These are phyloP conservation scores for Steinernema feltiae DNA, from an alignment of 1,140 invertebrate species.

Conservation along the genomic window DNA sequence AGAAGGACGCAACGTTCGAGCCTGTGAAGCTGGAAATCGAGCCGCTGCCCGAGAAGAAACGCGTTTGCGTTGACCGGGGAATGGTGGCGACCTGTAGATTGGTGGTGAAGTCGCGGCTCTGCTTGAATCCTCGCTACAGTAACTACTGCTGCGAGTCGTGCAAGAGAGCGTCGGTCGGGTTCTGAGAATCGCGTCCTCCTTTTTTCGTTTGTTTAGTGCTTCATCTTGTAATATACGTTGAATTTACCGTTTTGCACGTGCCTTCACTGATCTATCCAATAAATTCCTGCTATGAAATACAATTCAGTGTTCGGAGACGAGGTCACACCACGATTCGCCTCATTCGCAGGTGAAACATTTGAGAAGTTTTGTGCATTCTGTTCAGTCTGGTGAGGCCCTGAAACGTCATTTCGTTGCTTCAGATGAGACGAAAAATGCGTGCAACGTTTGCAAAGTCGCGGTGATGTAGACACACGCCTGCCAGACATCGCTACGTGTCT, in stretches of 20 bases:
- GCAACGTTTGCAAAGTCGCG: too few species aligned
- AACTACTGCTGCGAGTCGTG: conserved; percentile 10
- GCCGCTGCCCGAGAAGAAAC: not conserved
- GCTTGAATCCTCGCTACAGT: conserved; percentile 71
- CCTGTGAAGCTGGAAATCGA: not conserved
- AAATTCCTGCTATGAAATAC: too few species aligned
- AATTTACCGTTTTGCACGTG: not conserved
- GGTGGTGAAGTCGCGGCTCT: conserved; percentile 75
- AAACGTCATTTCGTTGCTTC: too few species aligned
- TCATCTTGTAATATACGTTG: not conserved
- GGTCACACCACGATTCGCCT: too few species aligned
- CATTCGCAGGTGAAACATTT: too few species aligned
- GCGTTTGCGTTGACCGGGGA: conserved; percentile 38
- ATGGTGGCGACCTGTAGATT: conserved; percentile 65
- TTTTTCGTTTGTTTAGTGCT: not conserved
- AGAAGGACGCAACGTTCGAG: not conserved
- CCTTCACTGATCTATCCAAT: not conserved
- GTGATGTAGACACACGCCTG: too few species aligned
- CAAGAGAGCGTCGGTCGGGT: not conserved
- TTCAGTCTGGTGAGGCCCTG: too few species aligned
- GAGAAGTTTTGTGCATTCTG: too few species aligned
- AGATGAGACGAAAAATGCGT: too few species aligned
- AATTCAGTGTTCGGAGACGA: too few species aligned
- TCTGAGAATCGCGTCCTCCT: not conserved
- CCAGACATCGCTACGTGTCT: too few species aligned